phyloP scores from a whole-genome alignment of 2,113 vertebrate genomes.

The Elaphurus davidianus region DNA sequence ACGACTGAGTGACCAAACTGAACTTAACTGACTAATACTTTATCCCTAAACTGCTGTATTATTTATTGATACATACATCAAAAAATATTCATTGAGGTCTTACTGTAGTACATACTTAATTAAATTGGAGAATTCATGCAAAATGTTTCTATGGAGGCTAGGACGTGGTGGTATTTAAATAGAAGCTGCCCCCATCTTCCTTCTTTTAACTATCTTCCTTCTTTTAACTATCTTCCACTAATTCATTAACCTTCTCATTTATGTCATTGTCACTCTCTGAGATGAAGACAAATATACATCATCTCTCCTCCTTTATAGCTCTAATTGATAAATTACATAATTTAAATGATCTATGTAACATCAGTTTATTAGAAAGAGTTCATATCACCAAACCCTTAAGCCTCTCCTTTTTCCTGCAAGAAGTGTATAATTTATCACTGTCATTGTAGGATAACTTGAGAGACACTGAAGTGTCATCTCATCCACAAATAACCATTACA shows the following conservation, averaged over 20 bases:
- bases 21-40: background rate
- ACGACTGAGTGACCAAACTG: no score
- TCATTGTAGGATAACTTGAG: background rate
- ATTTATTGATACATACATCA: background rate
- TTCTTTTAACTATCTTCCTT: background rate
- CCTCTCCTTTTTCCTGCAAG: background rate
- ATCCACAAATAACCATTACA: background rate
- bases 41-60: background rate
- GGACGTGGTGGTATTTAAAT: background rate
- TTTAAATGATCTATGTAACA: conserved; percentile 49
- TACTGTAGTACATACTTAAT: background rate
- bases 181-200: background rate
- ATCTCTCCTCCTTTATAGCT: conserved; percentile 21
- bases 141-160: background rate
- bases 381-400: conserved; percentile 29
- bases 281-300: conserved; percentile 60
- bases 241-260: conserved; percentile 33
- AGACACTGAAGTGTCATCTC: background rate
- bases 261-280: background rate
- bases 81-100: background rate
- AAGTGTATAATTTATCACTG: background rate
- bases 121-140: background rate
- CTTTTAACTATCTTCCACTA: background rate
- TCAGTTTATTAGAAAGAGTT: conserved; percentile 33
- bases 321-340: conserved; percentile 58